Evolutionary conservation across 2,888 invertebrate genomes (phyloP).

Genomic region (Epirrhoe alternata): DNA sequence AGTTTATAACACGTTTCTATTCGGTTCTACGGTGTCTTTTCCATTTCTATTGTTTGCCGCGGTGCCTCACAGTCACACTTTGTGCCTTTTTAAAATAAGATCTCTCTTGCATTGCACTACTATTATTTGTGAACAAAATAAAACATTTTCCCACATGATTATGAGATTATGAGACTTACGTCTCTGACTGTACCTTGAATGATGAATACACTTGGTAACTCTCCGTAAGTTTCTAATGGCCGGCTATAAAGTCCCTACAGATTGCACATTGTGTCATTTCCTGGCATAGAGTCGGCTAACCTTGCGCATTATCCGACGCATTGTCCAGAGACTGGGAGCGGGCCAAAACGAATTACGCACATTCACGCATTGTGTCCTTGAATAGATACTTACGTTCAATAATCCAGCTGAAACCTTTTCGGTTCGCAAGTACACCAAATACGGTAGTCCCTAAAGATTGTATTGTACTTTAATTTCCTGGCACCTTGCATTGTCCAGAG

Average conservation of each 20-base stretch:
- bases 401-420: slow-evolving; percentile 5
- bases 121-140: too few species aligned
- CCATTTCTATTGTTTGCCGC: too few species aligned
- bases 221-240: not conserved
- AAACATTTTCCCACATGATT: too few species aligned
- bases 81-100: too few species aligned
- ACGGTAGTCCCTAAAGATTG: slow-evolving; percentile 5
- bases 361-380: slow-evolving; percentile 25
- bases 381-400: slow-evolving; percentile 22
- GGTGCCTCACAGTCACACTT: too few species aligned
- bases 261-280: slow-evolving; percentile 28
- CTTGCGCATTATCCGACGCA: slow-evolving; percentile 34
- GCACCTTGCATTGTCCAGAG: slow-evolving; percentile 32
- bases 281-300: slow-evolving; percentile 32
- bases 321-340: slow-evolving; percentile 39
- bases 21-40: too few species aligned
- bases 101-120: too few species aligned
- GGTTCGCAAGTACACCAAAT: slow-evolving; percentile 4
- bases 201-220: not conserved
- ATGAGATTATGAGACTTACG: too few species aligned
- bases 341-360: slow-evolving; percentile 41
- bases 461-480: slow-evolving; percentile 16
- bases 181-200: not conserved
- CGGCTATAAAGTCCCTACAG: slow-evolving; percentile 10
- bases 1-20: not conserved